phyloP scores from a whole-genome alignment of 2,113 vertebrate genomes.

The Pristiophorus japonicus region DNA sequence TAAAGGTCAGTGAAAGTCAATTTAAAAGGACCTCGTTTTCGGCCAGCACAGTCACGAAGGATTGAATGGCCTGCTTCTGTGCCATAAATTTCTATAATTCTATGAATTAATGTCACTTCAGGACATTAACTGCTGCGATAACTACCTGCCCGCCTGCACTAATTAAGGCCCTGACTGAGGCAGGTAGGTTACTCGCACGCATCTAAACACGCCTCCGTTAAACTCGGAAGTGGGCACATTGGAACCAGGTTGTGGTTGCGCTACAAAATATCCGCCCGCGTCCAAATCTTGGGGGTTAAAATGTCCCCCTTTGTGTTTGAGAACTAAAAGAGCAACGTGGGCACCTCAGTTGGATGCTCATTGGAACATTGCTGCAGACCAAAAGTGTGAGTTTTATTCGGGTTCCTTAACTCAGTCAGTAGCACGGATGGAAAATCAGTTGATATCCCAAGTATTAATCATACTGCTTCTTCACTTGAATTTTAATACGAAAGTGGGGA shows the following conservation, averaged over 20 bases:
- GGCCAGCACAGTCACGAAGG: too few relatives aligned
- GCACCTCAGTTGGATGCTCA: not conserved
- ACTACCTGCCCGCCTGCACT: not conserved
- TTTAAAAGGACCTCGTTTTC: not conserved
- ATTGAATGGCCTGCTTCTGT: too few relatives aligned
- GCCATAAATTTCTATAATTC: not conserved
- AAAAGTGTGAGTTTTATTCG: not conserved
- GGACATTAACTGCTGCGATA: not conserved
- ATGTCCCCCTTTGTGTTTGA: not conserved
- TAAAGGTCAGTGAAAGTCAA: not conserved
- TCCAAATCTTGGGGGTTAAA: not conserved
- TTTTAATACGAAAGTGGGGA: too few relatives aligned
- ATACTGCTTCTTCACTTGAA: not conserved
- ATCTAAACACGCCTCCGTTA: not conserved
- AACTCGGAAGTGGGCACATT: not conserved
- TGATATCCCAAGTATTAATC: not conserved
- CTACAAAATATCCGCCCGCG: not conserved
- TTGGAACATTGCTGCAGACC: not conserved
- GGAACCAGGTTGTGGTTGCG: not conserved
- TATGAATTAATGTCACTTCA: not conserved
- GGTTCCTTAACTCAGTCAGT: not conserved
- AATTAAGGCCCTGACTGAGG: not conserved
- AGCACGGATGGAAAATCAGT: not conserved
- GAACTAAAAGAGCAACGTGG: not conserved
- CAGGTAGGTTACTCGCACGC: too few relatives aligned